Base-by-base conservation (phyloP, 2,888 invertebrate species). In the Caenorhabditis angaria region DNA sequence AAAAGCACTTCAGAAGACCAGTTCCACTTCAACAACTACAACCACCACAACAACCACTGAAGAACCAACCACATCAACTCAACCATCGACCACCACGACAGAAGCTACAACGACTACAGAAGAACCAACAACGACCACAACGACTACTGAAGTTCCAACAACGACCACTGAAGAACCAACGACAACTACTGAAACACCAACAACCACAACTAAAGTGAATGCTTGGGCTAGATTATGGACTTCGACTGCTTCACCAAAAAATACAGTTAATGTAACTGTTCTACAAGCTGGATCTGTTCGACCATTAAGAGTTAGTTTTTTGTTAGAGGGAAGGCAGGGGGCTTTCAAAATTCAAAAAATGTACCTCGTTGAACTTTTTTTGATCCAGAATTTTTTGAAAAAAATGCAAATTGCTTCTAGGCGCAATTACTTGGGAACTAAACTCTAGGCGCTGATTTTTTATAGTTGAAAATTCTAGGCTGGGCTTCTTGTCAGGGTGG, bases 201-300 rank as follows among this genome's bases (percentile, higher is more conserved):
- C 71, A 1, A 65, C 72, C 10, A 61, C 73, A 20, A 50, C 48
- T n/a, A 73, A 73, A 24, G 50, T 62, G 2, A 84, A 82, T 65
- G 70, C 81, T 1, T 84, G 84, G 84, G 81, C 78, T 25, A 74
- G 77, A 22, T 73, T 85, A 14, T 85, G 85, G 85, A 82, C 83
- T 22, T 82, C 85, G 0, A 84, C 85, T n/a, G 57, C 58, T 20
- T 64, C 78, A 25, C 82, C 84, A 12, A 68, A 70, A 20, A 71
- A 68, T 59, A 54, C 59, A 35, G 85, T 85, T 22, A 84, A 85
- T 68, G 82, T 85, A 10, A 76, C 83, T 10, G 85, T 85, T 6
- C 71, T 85, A 8, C 85, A 85, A 72, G 69, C 85, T 12, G 85
- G 85, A 54, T 81, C 79, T 27, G 78, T 83, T 22, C 65, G 82